phyloP scores from a whole-genome alignment of 1,140 invertebrate species.

The Lepidurus packardi region DNA sequence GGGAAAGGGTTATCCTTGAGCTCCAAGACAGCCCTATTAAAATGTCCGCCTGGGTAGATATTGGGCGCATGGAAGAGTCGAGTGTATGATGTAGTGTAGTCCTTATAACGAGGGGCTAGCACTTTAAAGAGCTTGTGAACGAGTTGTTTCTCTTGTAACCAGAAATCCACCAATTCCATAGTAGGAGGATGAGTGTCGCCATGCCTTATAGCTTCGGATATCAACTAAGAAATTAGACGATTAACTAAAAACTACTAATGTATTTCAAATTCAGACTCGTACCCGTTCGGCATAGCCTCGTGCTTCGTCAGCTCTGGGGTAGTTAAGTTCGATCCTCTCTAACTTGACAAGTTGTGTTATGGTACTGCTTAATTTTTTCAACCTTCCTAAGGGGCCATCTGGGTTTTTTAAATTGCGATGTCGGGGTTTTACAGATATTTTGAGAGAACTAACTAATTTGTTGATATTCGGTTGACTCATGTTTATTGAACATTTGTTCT shows the following conservation, averaged over 20 bases:
- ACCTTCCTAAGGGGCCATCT: conserved; percentile 66
- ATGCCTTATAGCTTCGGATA: conserved; percentile 78
- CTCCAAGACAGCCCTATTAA: conserved; percentile 64
- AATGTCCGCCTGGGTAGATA: conserved; percentile 51
- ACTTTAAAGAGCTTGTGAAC: conserved; percentile 92
- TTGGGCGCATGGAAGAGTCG: conserved; percentile 62
- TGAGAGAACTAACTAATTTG: conserved; percentile 65
- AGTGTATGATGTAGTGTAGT: conserved; percentile 64
- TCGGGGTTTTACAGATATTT: conserved; percentile 55
- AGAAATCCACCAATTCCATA: conserved; percentile 84
- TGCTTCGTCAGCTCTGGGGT: conserved; percentile 68
- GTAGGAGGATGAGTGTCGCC: conserved; percentile 75
- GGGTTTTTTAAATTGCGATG: conserved; percentile 54
- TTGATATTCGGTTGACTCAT: conserved; percentile 73
- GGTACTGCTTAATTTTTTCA: conserved; percentile 68
- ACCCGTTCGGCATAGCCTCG: conserved; percentile 78
- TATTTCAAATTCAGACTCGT: conserved; percentile 28
- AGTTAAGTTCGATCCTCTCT: conserved; percentile 79
- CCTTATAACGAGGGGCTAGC: conserved; percentile 70
- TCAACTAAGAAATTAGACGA: conserved; percentile 60
- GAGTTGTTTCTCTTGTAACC: conserved; percentile 80
- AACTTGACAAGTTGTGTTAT: conserved; percentile 79
- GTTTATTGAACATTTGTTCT: conserved; percentile 5
- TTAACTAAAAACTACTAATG: conserved; percentile 27
- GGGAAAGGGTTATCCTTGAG: conserved; percentile 54